phyloP scores from a whole-genome alignment of 1,140 invertebrate genomes.

The Rhynchophorus ferrugineus region DNA sequence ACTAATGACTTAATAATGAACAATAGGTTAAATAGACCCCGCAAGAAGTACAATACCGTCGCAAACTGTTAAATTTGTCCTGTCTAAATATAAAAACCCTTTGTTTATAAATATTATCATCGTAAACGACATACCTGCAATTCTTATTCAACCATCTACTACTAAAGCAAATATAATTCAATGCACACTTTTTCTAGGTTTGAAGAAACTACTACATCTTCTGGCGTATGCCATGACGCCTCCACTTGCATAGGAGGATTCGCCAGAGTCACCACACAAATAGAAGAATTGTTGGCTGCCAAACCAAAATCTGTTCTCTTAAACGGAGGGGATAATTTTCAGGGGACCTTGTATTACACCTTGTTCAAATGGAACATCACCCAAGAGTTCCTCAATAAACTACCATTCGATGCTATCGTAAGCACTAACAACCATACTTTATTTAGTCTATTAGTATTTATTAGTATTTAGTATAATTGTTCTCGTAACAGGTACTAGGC shows the following conservation, averaged over 20 bases:
- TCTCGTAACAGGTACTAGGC: conserved; percentile 79
- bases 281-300: conserved; percentile 47
- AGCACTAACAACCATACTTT: conserved; percentile 36
- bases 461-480: no score
- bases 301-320: conserved; percentile 59
- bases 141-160: no score
- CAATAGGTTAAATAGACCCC: no score
- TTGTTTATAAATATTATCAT: no score
- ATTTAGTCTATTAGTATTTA: no score
- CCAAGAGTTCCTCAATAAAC: conserved; percentile 64
- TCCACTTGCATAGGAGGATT: conserved; percentile 63
- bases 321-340: conserved; percentile 79
- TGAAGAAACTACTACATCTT: conserved; percentile 55
- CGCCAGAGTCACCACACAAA: conserved; percentile 54
- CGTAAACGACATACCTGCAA: no score
- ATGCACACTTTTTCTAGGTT: conserved; percentile 51
- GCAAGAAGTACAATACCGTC: no score
- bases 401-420: conserved; percentile 75
- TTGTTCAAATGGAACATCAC: conserved; percentile 66
- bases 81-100: no score
- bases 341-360: conserved; percentile 81
- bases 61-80: no score
- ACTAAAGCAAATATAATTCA: no score
- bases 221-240: conserved; percentile 50
- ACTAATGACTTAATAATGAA: no score